Percentiles rank a stretch among this genome's conserved stretches.
Conservation (phyloP, 2,113 vertebrate species). For the Cavia porcellus region DNA sequence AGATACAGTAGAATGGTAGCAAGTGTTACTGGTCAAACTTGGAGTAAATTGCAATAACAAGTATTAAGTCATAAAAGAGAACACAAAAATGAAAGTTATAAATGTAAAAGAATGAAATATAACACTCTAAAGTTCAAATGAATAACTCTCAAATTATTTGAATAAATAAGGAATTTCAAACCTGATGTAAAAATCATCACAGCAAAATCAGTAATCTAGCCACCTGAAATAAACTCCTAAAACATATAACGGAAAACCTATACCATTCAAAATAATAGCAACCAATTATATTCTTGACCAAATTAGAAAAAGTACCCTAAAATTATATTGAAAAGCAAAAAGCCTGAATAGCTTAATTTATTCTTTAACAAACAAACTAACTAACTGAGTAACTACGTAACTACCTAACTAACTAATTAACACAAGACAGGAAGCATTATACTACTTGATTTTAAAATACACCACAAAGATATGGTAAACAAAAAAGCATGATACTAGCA, state of each 20-base stretch:
- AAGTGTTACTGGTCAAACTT: neutral
- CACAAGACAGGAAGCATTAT: neutral
- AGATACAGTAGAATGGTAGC: neutral
- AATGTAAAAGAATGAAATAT: slow-evolving; percentile 19
- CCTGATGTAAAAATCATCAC: neutral
- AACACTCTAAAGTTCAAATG: neutral
- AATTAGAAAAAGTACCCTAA: neutral
- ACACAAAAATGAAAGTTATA: slow-evolving; percentile 19
- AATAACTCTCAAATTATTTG: neutral
- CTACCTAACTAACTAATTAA: too few relatives aligned
- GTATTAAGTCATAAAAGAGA: neutral
- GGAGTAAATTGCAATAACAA: neutral
- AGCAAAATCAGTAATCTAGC: slow-evolving; percentile 44
- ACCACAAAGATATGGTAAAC: too few relatives aligned
- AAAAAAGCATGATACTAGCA: neutral
- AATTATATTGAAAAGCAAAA: neutral
- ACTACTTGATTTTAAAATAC: neutral
- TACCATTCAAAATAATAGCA: neutral
- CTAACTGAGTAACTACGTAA: too few relatives aligned
- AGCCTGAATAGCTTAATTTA: neutral
- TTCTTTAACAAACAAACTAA: neutral
- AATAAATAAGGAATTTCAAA: neutral
- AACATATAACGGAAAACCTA: neutral
- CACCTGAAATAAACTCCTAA: slow-evolving; percentile 48
- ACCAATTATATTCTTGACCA: neutral